Evolutionary conservation across 2,797 vertebrate species (phyloP), one percentile per base, ranked within the genome.

Genomic region (Brachyrhaphis roseni): DNA sequence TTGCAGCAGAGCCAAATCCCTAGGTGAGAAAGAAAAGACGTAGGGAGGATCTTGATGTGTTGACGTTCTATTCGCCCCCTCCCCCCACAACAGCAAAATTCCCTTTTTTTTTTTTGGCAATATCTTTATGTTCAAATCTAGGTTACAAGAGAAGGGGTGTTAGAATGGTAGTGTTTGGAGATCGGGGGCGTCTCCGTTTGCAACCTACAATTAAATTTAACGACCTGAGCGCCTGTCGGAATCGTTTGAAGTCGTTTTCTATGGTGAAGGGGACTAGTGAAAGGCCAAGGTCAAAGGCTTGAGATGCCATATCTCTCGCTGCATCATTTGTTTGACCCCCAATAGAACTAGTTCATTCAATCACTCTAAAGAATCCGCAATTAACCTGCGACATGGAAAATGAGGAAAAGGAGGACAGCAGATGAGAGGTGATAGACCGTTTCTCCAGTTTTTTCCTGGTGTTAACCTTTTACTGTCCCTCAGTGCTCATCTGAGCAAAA

Each of bases 161-260:
- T 28, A 51, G 72, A 66, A 36, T 73, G 51, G 26, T 79, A 78
- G 72, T 81, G 59, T 79, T 86, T 74, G 66, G 55, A 89, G 81
- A 51, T 47, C 12, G 20, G 8, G 16, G 28, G 34, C 0, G 7
- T 18, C 4, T 43, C 0, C 15, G 11, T 28, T 5, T 20, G 51
- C 41, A 53, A 80, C n/a, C 26, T 8, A 39, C 89, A 81, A 88
- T 94, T 91, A 90, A 88, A 88, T 90, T 87, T 86, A 93, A 93
- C 86, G 88, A 87, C 85, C 76, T 39, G 10, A 80, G 79, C 39
- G 36, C 78, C 79, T 83, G 86, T 90, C 88, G 84, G 81, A 82
- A 86, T 82, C 43, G 75, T 90, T 90, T 89, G 85, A 92, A 85
- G 89, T 89, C 1, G 3, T 23, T 68, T 78, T 79, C 20, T 72